A percentile compares a stretch with the other conserved stretches of the same genome.
Conservation (phyloP, 1,140 invertebrate species). For the Lordiphosa collinella region DNA sequence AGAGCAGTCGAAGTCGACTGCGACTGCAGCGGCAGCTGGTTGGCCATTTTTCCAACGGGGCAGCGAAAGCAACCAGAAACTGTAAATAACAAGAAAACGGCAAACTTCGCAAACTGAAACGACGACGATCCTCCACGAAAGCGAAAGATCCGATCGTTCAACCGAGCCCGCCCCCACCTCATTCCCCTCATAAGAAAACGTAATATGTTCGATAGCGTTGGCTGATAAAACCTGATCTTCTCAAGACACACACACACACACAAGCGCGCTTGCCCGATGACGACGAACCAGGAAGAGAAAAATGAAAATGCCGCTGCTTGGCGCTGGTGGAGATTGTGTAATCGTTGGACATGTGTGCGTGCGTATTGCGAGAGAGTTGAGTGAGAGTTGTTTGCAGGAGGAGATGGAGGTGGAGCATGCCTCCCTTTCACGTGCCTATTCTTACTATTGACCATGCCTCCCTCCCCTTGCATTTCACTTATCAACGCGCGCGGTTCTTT, state of each 20-base stretch:
- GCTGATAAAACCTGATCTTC: conserved; percentile 72
- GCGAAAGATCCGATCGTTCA: conserved; percentile 34
- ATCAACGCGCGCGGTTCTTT: conserved; percentile 35
- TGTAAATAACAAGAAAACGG: conserved; percentile 74
- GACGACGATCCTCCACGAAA: conserved; percentile 59
- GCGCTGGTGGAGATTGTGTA: conserved; percentile 64
- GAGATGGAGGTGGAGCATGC: conserved; percentile 4
- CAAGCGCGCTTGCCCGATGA: conserved; percentile 42
- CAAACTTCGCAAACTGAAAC: conserved; percentile 48
- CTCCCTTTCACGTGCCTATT: conserved; percentile 41
- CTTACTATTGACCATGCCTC: conserved; percentile 15
- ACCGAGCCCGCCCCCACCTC: conserved; percentile 27
- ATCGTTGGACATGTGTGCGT: conserved; percentile 44
- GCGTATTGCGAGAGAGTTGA: conserved; percentile 31
- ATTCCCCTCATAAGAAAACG: conserved; percentile 32
- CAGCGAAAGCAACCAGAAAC: conserved; percentile 73
- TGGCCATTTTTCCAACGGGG: conserved; percentile 68
- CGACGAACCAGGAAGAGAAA: conserved; percentile 76
- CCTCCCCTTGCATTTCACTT: conserved; percentile 67
- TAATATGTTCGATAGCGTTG: conserved; percentile 66
- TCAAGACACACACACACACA: conserved; percentile 24
- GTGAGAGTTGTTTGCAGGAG: conserved; percentile 64
- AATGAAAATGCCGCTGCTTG: conserved; percentile 62
- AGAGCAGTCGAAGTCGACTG: conserved; percentile 11
- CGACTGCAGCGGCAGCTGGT: conserved; percentile 42